A percentile compares a stretch with the other conserved stretches of the same genome.
Evolutionary conservation across 2,888 invertebrate genomes (phyloP).

Genomic region (Patella ulyssiponensis): DNA sequence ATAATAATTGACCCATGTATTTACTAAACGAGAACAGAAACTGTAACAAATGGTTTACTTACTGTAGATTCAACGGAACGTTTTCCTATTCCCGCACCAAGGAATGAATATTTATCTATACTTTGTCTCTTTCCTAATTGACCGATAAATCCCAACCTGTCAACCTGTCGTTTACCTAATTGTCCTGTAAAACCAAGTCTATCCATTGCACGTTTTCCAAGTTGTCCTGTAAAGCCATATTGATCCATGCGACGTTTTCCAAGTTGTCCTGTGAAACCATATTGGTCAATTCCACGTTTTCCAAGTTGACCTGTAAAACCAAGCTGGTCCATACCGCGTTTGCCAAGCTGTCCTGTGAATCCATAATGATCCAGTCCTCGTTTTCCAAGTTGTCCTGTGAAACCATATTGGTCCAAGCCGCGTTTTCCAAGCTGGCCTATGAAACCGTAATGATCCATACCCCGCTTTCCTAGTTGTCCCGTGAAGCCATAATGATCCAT

Average conservation of each 20-base stretch:
- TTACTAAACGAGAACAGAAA: too few relatives aligned
- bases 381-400: neutral
- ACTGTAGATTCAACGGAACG: neutral
- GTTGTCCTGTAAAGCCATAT: neutral
- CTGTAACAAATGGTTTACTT: neutral
- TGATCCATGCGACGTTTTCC: neutral
- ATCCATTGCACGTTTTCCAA: neutral
- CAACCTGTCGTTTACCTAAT: neutral
- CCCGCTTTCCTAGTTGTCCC: neutral
- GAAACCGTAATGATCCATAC: neutral
- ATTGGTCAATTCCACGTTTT: neutral
- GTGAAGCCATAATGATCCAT: neutral
- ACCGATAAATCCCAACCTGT: neutral
- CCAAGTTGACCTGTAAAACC: neutral
- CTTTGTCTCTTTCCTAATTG: constrained; percentile 4
- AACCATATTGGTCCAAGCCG: neutral
- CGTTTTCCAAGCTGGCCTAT: neutral
- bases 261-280: neutral
- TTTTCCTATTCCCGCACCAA: constrained; percentile 6
- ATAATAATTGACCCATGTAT: too few relatives aligned
- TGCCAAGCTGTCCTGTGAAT: neutral
- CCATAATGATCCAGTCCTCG: neutral
- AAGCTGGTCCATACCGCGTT: neutral
- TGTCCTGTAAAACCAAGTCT: neutral
- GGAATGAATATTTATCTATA: neutral